Base-by-base conservation (phyloP, 2,888 invertebrate genomes). In the Thymelicus lineola region DNA sequence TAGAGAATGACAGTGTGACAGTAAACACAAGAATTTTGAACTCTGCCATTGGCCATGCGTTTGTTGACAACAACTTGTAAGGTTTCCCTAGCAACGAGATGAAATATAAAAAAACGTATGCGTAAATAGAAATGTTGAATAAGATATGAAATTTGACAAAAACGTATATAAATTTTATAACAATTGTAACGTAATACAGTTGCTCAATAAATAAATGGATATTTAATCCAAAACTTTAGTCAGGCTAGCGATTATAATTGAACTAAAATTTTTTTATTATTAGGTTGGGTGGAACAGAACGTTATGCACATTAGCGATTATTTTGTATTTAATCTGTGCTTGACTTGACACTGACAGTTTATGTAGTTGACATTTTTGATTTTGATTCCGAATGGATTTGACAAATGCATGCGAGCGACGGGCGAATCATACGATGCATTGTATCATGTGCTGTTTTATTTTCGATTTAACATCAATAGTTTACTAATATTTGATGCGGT, bases 21-120 rank as follows among this genome's bases (percentile, higher is more conserved):
- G 86, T 88, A 90, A 89, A 89, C 86, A 90, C 90, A 77, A 76
- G 75, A 91, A 91, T 89, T 93, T 93, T 85, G 86, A 82, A 82
- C 84, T 81, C 86, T 82, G 86, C 88, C 88, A 91, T 91, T 92
- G 91, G 93, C 86, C 86, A 86, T 85, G 84, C 78, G 79, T 85
- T 87, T 91, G 87, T 86, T 88, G 69, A 69, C 58, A 83, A 83
- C 58, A 83, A 83, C 82, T 77, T 69, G 74, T 70, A 72, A 73
- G 76, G 89, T 91, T 86, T 81, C 88, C 84, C 87, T 93, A 84
- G 87, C 82, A 89, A 93, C 91, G 77, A n/a, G 6, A 20, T 45
- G 42, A 50, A 28, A 7, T 35, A 7, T 46, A 1, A 35, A n/a
- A 28, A 35, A 36, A 12, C 7, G 50, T 62, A 50, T 46, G 66